Evolutionary conservation across 1,140 invertebrate genomes (phyloP).

Genomic region (Anagrus nilaparvatae): DNA sequence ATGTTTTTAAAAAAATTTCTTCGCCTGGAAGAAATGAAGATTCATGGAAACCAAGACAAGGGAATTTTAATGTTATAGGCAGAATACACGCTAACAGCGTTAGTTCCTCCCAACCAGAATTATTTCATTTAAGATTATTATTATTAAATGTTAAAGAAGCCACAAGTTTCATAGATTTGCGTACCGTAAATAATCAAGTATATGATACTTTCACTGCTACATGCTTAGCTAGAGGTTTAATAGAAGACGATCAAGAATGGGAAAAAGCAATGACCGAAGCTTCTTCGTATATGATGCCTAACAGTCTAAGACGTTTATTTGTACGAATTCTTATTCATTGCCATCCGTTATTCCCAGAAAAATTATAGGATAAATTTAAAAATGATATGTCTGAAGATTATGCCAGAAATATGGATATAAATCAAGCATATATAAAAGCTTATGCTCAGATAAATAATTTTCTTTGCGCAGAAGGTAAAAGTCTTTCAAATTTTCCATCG

Average conservation of each 20-base stretch:
- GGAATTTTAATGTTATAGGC: slow-evolving; percentile 5
- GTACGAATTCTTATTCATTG: no score
- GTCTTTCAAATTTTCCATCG: not conserved
- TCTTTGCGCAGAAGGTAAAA: slow-evolving; percentile 4
- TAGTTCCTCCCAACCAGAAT: no score
- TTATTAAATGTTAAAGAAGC: slow-evolving; percentile 26
- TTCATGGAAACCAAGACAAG: slow-evolving; percentile 6
- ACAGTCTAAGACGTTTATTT: no score
- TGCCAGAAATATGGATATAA: not conserved
- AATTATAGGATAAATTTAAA: slow-evolving; percentile 14
- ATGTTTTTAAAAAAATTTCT: no score
- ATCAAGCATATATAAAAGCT: slow-evolving; percentile 2
- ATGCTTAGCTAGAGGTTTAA: slow-evolving; percentile 15
- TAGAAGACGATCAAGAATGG: slow-evolving; percentile 12
- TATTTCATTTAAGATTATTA: no score
- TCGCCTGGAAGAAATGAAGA: not conserved
- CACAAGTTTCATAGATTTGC: slow-evolving; percentile 24
- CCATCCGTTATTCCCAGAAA: no score
- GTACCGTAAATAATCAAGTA: slow-evolving; percentile 19
- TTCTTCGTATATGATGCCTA: no score
- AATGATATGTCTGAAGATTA: slow-evolving; percentile 8
- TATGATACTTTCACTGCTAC: slow-evolving; percentile 23
- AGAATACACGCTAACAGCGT: no score
- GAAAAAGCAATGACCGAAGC: slow-evolving; percentile 4
- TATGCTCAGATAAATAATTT: slow-evolving; percentile 1